Conservation (phyloP, 1,140 invertebrate species). For the Drosophila auraria region DNA sequence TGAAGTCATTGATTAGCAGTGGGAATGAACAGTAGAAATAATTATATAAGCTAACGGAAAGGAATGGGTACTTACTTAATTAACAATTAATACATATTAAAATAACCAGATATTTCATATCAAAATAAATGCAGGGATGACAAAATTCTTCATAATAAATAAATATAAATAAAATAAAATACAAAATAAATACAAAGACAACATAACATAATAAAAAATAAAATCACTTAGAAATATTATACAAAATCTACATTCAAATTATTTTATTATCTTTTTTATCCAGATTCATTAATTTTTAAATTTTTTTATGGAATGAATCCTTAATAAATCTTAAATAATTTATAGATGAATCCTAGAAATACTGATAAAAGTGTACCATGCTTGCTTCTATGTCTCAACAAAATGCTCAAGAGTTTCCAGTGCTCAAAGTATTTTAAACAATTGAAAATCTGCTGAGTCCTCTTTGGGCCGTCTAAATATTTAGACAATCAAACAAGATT, state of each 20-base stretch:
- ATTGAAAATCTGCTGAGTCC: slow-evolving; percentile 25
- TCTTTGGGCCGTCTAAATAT: slow-evolving; percentile 51
- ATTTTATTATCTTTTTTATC: no score
- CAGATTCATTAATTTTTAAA: no score
- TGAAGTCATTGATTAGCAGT: neutral
- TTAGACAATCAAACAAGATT: slow-evolving; percentile 76
- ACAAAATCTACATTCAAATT: no score
- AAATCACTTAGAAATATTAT: neutral
- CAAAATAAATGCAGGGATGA: neutral
- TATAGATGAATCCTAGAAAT: neutral
- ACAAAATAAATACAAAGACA: no score
- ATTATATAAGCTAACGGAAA: neutral
- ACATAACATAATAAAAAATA: neutral
- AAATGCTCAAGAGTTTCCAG: neutral
- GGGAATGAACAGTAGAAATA: no score
- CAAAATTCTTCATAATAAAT: no score
- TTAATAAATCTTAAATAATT: no score
- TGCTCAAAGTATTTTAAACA: slow-evolving; percentile 17
- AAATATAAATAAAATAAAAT: no score
- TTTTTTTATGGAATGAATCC: no score
- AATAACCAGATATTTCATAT: neutral
- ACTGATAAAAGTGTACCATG: neutral
- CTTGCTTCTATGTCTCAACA: neutral
- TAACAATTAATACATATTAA: no score
- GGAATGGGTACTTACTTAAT: no score